Base-by-base conservation (phyloP, 1,140 invertebrate species). In the Lordiphosa collinella region DNA sequence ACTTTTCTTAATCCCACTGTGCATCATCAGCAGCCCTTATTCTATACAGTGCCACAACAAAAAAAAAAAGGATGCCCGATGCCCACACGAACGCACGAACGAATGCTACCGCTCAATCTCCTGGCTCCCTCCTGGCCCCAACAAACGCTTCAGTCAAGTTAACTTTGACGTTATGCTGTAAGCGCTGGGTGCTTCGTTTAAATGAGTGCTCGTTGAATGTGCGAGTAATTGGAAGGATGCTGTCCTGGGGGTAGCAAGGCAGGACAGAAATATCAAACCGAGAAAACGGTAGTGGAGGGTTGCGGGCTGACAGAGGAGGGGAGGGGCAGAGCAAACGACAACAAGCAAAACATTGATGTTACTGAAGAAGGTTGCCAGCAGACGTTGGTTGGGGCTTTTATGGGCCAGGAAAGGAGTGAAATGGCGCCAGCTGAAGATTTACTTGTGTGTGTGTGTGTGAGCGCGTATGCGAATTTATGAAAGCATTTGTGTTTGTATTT, bases 171-270 rank as follows among this genome's bases (percentile, higher is more conserved):
- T 82, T 75, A 51, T 76, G 71, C 65, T 82, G 76, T 82, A 66
- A 78, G 78, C 67, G 69, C 72, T 84, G 78, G 71, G 72, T 78
- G 78, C 78, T 78, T 82, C 71, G 78, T 84, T 82, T 82, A 84
- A 82, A 82, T 84, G 78, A 82, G 78, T 84, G 72, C 67, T 84
- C 72, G 78, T 84, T 82, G 78, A 84, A 76, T 82, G 78, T 82
- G 78, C 84, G 78, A 78, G 78, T 82, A 84, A 78, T 84, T 82
- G 78, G 72, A 76, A 63, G 73, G 75, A 72, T 78, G 60, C 65
- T 65, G 58, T 31, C 9, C 14, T 10, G 5, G 38, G 25, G 18
- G 52, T 25, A 40, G 3, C 13, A n/a, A 11, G 2, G 46, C 31
- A 5, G 18, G 31, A 29, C 49, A 11, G 52, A 13, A 13, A 18